Conservation (phyloP, 2,888 invertebrate species). For the Tachina grossa region DNA sequence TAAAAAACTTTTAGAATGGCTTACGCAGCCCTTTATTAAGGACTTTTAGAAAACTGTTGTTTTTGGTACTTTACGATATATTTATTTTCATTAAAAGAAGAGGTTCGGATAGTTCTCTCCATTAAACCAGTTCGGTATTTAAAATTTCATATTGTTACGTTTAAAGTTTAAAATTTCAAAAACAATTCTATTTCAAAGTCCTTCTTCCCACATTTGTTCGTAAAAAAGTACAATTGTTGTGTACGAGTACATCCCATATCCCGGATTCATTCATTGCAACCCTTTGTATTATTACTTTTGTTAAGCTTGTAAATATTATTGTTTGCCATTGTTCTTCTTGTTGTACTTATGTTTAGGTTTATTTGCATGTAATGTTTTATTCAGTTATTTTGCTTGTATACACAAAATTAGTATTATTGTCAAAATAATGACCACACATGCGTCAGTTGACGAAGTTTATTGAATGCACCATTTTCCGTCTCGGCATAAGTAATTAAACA, state of each 20-base stretch:
- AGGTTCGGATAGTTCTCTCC: too few species aligned
- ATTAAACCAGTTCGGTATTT: too few species aligned
- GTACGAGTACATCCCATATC: not conserved
- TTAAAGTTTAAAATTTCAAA: too few species aligned
- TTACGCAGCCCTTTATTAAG: too few species aligned
- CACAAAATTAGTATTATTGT: constrained; percentile 64
- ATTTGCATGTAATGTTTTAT: not conserved
- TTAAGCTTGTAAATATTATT: not conserved
- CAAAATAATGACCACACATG: constrained; percentile 74
- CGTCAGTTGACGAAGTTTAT: constrained; percentile 72
- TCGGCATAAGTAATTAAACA: constrained; percentile 59
- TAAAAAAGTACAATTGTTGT: too few species aligned
- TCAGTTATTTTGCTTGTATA: constrained; percentile 13
- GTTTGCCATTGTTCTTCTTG: not conserved
- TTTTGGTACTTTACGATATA: too few species aligned
- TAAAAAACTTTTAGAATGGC: too few species aligned
- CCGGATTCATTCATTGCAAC: not conserved
- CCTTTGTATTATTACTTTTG: not conserved
- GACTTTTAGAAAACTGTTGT: too few species aligned
- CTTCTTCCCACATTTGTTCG: too few species aligned
- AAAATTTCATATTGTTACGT: too few species aligned
- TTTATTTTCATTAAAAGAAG: too few species aligned
- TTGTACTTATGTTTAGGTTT: not conserved
- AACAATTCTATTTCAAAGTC: too few species aligned
- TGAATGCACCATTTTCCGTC: constrained; percentile 25